These are phyloP conservation scores for Ciconia maguari DNA, from an alignment of 2,113 vertebrate species.

Conservation along the genomic window DNA sequence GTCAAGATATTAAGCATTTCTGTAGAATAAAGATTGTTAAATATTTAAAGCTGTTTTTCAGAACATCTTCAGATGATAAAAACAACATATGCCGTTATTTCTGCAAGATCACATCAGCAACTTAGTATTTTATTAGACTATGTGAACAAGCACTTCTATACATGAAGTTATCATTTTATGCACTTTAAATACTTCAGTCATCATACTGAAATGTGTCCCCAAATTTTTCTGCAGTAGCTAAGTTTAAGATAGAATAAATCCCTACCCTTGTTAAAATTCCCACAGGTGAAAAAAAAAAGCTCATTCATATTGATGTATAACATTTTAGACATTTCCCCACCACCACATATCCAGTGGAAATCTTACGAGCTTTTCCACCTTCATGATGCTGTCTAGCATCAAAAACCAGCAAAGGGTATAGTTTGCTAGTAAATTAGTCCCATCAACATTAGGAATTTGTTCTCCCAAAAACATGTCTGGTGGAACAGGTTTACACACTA, in stretches of 20 bases:
- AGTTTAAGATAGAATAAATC: background rate
- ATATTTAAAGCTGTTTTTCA: background rate
- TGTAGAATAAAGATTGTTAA: background rate
- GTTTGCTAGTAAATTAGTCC: fast-evolving
- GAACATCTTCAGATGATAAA: background rate
- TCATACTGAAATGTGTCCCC: background rate
- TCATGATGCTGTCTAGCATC: background rate
- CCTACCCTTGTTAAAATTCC: background rate
- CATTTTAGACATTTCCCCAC: background rate
- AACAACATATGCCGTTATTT: background rate
- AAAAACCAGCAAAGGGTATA: background rate
- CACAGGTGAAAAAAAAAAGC: background rate
- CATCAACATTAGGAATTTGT: background rate
- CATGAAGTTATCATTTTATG: background rate
- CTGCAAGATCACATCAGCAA: background rate
- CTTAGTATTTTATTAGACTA: background rate
- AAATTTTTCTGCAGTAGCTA: background rate
- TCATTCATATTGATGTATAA: background rate
- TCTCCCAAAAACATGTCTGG: background rate
- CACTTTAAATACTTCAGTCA: background rate
- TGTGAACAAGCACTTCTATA: background rate
- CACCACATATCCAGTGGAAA: background rate
- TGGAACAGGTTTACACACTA: background rate
- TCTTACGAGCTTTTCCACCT: background rate
- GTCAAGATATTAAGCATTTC: background rate